phyloP scores from a whole-genome alignment of 2,888 invertebrate species.

The Agrochola circellaris region DNA sequence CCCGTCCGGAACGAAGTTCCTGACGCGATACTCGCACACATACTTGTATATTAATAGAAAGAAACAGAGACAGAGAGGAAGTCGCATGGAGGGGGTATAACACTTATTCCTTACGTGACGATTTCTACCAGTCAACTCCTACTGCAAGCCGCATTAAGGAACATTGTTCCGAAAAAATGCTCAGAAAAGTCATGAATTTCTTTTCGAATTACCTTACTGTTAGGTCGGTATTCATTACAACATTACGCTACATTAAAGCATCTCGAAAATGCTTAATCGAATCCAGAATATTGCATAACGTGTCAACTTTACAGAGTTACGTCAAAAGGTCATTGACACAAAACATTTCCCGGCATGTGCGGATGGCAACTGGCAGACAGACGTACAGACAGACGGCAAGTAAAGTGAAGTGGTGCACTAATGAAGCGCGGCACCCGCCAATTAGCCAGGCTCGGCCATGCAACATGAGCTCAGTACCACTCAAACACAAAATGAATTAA shows the following conservation, averaged over 20 bases:
- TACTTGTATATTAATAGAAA: too few species aligned
- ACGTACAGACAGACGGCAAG: constrained; percentile 45
- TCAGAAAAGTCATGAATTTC: background rate
- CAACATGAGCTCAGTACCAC: constrained; percentile 24
- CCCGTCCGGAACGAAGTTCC: too few species aligned
- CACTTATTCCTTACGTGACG: too few species aligned
- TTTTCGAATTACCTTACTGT: background rate
- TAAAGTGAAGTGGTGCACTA: constrained; percentile 53
- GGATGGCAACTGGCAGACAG: constrained; percentile 27
- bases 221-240: background rate
- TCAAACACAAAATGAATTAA: constrained; percentile 30
- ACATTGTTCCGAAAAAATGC: background rate
- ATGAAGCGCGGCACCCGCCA: constrained; percentile 56
- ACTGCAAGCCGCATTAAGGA: too few species aligned
- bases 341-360: constrained; percentile 18
- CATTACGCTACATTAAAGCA: background rate
- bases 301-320: background rate
- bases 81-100: too few species aligned
- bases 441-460: constrained; percentile 42
- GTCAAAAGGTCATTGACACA: constrained; percentile 46
- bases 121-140: too few species aligned
- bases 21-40: too few species aligned
- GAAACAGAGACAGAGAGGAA: background rate
- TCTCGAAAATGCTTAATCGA: background rate
- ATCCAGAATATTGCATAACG: background rate